Conservation (phyloP, 2,113 vertebrate genomes). For the Jaculus jaculus region DNA sequence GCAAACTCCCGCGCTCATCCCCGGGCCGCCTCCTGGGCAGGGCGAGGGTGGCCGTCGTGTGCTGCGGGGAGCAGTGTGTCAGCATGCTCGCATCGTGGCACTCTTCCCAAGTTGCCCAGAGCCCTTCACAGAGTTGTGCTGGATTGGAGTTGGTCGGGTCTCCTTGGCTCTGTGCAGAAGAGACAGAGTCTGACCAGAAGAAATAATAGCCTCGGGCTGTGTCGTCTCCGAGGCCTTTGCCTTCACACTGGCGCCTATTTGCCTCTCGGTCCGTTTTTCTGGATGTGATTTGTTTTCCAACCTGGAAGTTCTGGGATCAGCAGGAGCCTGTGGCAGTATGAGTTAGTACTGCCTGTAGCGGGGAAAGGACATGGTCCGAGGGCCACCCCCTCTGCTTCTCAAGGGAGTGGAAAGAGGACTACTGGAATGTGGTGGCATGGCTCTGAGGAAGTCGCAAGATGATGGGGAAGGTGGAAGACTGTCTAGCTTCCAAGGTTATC, state of each 20-base stretch:
- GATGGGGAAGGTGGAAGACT: no score
- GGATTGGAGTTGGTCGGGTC: no score
- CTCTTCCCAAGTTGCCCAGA: background rate
- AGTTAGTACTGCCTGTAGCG: rapidly evolving
- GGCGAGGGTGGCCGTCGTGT: rapidly evolving
- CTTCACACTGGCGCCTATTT: background rate
- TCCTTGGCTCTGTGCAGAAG: no score
- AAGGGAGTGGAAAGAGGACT: background rate
- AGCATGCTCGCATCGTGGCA: background rate
- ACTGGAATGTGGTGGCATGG: rapidly evolving
- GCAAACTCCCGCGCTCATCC: background rate
- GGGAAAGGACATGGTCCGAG: rapidly evolving
- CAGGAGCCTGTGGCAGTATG: rapidly evolving
- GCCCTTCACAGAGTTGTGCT: no score
- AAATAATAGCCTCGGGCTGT: background rate
- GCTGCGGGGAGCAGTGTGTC: background rate
- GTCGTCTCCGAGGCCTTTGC: background rate
- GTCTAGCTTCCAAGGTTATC: background rate
- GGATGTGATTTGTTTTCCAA: background rate
- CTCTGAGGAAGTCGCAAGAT: background rate
- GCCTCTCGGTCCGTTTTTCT: background rate
- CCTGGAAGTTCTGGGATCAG: rapidly evolving
- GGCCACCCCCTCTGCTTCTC: background rate
- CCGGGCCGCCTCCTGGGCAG: rapidly evolving
- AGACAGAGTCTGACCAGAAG: no score